These are phyloP conservation scores for Zosterops lateralis DNA, from an alignment of 2,113 vertebrate species.

Conservation along the genomic window DNA sequence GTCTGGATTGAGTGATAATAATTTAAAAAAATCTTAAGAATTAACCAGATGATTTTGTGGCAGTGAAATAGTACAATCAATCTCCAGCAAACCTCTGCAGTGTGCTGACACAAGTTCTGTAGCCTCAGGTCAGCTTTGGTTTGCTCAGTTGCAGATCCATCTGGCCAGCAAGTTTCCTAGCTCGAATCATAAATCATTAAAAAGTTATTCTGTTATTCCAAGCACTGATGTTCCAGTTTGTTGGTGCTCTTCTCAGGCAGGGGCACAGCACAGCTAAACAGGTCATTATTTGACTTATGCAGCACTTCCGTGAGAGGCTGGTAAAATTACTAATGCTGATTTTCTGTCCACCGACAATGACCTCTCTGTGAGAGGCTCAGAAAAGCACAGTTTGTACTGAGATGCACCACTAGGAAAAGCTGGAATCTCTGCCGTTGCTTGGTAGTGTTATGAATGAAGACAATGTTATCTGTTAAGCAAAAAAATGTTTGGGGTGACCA, in stretches of 20 bases:
- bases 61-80: background rate
- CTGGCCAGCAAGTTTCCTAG: conserved; percentile 28
- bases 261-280: conserved; percentile 4
- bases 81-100: background rate
- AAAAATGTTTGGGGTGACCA: background rate
- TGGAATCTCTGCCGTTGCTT: background rate
- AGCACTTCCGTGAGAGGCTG: conserved; percentile 27
- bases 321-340: conserved; percentile 18
- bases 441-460: background rate
- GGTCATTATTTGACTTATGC: conserved; percentile 44
- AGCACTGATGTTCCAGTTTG: conserved; percentile 29
- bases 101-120: background rate
- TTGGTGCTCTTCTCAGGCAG: background rate
- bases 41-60: background rate
- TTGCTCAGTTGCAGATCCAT: conserved; percentile 27
- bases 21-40: background rate
- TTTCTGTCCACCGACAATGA: background rate
- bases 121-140: conserved; percentile 16
- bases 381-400: background rate
- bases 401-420: background rate
- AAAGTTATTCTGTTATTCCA: conserved; percentile 25
- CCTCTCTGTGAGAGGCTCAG: background rate
- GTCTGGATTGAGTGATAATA: background rate
- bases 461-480: background rate
- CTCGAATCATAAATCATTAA: conserved; percentile 24